Evolutionary conservation across 2,888 invertebrate species (phyloP), one percentile per base, ranked within the genome.

Genomic region (Noctua fimbriata): DNA sequence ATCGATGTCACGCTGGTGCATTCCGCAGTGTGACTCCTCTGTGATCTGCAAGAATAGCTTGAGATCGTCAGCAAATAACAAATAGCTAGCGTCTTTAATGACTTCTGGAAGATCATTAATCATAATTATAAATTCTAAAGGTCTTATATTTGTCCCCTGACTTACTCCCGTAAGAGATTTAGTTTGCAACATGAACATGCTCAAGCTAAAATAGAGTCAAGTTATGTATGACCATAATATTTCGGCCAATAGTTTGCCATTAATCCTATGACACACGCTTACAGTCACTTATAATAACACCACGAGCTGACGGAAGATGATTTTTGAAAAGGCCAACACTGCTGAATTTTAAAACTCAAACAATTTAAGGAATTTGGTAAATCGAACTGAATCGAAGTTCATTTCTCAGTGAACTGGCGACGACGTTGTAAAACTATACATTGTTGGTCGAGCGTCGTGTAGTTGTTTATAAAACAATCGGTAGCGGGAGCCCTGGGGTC

Each of bases 391-490:
- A 60, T 72, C 65, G n/a, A 41, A 72, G 69, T 66, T 65, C 58
- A 65, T 32, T 76, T 9, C n/a, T 7, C 66, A 70, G 52, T 44
- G 12, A 65, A 44, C 49, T 24, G 75, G 58, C 67, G 58, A 36
- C 24, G 63, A 72, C 28, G 76, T 52, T 81, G 86, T 83, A 67
- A 60, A 70, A 66, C 69, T 83, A 41, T 76, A 85, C 44, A 32
- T 47, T 65, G 69, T 73, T 49, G 47, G 77, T 28, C 32, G 36
- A 41, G 65, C 76, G 76, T 14, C 72, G 60, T 69, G 76, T 66
- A 52, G 69, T 73, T 63, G 75, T 67, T 55, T 81, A 81, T 82
- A 82, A 55, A 83, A 84, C 83, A 83, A 77, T 73, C 82, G 83
- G 76, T 28, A 86, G 73, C 69, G 14, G 66, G 69, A 55, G 44